Evolutionary conservation across 2,113 vertebrate genomes (phyloP).

Genomic region (Bagarius yarrelli): DNA sequence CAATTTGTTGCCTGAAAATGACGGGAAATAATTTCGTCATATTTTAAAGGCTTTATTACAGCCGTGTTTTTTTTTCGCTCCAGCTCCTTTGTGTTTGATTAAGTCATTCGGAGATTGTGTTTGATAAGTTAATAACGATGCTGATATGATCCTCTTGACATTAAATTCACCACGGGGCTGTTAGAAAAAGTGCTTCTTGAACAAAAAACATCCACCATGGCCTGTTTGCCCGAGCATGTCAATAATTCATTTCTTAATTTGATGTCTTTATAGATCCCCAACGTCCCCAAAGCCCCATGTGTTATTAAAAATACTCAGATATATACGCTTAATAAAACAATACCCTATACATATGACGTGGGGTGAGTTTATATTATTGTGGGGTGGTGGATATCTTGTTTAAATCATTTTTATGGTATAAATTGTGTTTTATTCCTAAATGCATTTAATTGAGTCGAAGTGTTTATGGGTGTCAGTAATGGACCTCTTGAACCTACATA

Average conservation of each 20-base stretch:
- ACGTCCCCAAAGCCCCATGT: constrained; percentile 17
- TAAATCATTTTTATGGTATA: neutral
- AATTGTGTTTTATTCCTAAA: neutral
- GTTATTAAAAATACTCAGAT: constrained; percentile 29
- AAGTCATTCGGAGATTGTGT: constrained; percentile 93
- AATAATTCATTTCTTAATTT: constrained; percentile 88
- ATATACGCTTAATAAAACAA: constrained; percentile 31
- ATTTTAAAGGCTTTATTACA: constrained; percentile 96
- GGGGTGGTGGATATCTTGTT: neutral
- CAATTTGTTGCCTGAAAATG: constrained; percentile 99
- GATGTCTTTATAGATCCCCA: constrained; percentile 54
- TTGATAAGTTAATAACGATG: constrained; percentile 97
- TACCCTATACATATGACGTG: neutral
- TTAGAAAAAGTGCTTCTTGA: constrained; percentile 77
- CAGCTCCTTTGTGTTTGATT: constrained; percentile 90
- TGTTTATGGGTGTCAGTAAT: neutral
- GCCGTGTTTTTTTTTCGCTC: constrained; percentile 82
- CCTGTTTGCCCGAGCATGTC: constrained; percentile 69
- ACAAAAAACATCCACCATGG: constrained; percentile 63
- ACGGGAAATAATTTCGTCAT: constrained; percentile 99
- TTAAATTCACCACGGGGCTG: constrained; percentile 81
- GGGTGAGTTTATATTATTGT: neutral
- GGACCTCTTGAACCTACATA: neutral
- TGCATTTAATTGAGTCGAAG: neutral
- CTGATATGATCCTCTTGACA: constrained; percentile 81